Evolutionary conservation across 2,888 invertebrate genomes (phyloP), one percentile per base, ranked within the genome.

Genomic region (Anoplius nigerrimus): DNA sequence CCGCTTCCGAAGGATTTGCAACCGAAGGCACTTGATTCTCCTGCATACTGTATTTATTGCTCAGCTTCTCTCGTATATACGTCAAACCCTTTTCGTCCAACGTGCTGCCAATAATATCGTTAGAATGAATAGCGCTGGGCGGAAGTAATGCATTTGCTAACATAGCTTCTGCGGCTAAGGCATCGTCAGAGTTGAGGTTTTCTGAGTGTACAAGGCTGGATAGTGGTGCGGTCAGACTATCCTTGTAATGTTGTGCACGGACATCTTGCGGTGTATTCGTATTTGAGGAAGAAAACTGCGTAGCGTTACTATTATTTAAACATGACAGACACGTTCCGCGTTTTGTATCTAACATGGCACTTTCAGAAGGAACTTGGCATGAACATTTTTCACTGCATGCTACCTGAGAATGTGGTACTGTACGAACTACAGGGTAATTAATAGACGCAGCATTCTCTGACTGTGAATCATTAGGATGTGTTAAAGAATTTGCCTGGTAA

Each of bases 91-190:
- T 71, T 62, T 80, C 70, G 62, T 86, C 84, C 21, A 88, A 67
- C 21, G 86, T 87, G 57, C 88, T 88, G 15, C 86, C 84, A 54
- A 87, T 79, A 27, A 88, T 86, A 53, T 87, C 85, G 46, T 72
- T 74, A 1, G 80, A 60, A 54, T 85, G 76, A 18, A 84, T 65
- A 2, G 81, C 78, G 71, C 83, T 86, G 5, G 86, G 84, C 16
- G 86, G 84, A 48, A 85, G 67, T 42, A 87, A 70, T 51, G 84
- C 85, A 52, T 85, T 84, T 18, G 82, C 78, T 18, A 87, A 69
- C 71, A 87, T 83, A 61, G 78, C 69, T 27, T 87, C 84, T 13
- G 81, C 85, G 2, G 80, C 68, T 45, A 76, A 66, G 3, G 73
- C 69, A 72, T 78, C 74, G 27, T 74, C 53, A 8, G 52, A 42